Conservation (phyloP, 1,140 invertebrate species). For the Ostrea denselamellosa region DNA sequence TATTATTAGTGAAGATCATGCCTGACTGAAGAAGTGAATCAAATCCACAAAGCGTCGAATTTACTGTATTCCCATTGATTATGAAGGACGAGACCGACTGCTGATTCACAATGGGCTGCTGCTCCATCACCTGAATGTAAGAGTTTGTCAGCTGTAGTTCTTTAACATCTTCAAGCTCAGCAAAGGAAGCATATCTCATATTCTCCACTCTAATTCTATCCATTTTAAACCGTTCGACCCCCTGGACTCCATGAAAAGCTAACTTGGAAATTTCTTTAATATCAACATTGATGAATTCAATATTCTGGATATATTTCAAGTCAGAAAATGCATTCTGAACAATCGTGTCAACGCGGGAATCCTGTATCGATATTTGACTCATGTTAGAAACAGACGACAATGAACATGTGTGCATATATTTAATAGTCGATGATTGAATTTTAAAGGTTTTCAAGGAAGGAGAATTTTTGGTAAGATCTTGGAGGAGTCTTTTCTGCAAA, state of each 20-base stretch:
- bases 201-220: neutral
- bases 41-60: neutral
- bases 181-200: neutral
- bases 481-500: neutral
- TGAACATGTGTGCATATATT: neutral
- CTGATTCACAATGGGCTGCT: neutral
- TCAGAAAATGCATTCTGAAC: conserved; percentile 9
- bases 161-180: neutral
- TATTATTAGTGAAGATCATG: neutral
- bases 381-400: neutral
- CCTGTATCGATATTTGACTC: neutral
- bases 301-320: neutral
- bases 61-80: neutral
- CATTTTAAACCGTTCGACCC: neutral
- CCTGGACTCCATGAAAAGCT: neutral
- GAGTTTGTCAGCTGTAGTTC: neutral
- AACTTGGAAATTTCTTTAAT: conserved; percentile 3
- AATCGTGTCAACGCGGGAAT: neutral
- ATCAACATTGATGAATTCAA: neutral
- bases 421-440: neutral
- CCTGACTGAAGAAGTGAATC: neutral
- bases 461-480: neutral
- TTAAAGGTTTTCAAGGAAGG: neutral
- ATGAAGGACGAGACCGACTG: neutral
- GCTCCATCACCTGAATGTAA: neutral